A percentile compares a stretch with the other conserved stretches of the same genome.
Evolutionary conservation across 2,113 vertebrate genomes (phyloP).

Genomic region (Dicaeum eximium): DNA sequence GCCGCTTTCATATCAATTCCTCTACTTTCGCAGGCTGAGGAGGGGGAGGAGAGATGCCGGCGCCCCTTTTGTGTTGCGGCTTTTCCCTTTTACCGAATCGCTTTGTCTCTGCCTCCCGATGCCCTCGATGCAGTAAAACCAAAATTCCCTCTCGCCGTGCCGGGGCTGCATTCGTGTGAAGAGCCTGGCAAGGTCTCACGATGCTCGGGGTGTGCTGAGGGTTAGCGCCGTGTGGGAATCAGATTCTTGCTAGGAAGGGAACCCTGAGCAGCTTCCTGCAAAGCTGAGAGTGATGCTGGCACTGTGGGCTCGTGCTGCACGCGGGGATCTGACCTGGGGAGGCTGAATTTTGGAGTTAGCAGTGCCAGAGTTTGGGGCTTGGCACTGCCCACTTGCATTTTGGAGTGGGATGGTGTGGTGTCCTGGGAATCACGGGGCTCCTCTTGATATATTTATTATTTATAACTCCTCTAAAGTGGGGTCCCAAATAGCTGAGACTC

Average conservation of each 20-base stretch:
- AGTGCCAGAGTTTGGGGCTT: background rate
- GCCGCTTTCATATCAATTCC: background rate
- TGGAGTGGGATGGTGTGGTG: background rate
- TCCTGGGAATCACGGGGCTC: background rate
- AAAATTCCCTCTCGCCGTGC: background rate
- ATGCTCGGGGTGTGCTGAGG: background rate
- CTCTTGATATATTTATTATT: background rate
- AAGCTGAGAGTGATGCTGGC: background rate
- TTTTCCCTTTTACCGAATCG: background rate
- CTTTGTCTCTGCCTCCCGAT: constrained; percentile 7
- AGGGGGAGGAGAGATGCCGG: background rate
- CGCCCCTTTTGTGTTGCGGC: background rate
- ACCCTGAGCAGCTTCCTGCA: background rate
- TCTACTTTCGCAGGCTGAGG: background rate
- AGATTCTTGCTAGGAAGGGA: background rate
- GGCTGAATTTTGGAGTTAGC: background rate
- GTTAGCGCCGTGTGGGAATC: background rate
- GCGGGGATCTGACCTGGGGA: fast-evolving
- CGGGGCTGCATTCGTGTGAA: background rate
- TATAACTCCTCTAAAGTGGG: background rate
- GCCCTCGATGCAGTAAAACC: background rate
- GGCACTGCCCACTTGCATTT: background rate
- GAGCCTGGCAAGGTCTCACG: background rate
- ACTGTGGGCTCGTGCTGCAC: fast-evolving
- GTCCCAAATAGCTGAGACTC: background rate